phyloP scores from a whole-genome alignment of 2,797 vertebrate genomes.

The Centropyge bicolor region DNA sequence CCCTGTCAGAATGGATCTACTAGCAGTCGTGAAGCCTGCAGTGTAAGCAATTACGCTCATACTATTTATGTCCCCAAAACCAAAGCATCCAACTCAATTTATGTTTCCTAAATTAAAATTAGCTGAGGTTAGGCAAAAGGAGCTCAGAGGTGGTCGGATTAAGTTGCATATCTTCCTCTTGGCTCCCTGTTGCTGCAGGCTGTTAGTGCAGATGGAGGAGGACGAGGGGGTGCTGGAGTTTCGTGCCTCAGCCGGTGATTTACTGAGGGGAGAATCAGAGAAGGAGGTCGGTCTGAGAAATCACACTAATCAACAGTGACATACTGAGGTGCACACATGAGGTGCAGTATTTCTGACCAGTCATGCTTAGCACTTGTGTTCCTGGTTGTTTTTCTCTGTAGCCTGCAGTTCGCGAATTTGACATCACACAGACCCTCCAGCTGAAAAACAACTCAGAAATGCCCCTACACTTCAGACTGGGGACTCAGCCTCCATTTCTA shows the following conservation, averaged over 20 bases:
- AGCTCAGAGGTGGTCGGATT: conserved; percentile 62
- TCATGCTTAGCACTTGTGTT: neutral
- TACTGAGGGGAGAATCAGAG: conserved; percentile 78
- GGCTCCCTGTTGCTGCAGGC: conserved; percentile 79
- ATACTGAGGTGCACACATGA: conserved; percentile 3
- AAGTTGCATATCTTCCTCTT: conserved; percentile 55
- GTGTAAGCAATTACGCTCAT: conserved; percentile 84
- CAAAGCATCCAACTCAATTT: conserved; percentile 53
- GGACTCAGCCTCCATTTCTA: conserved; percentile 87
- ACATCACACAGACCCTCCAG: conserved; percentile 82
- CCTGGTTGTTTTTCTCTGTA: conserved; percentile 48
- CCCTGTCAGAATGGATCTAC: conserved; percentile 86
- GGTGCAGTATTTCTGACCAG: conserved; percentile 7
- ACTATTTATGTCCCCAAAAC: conserved; percentile 55
- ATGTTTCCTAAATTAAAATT: conserved; percentile 66
- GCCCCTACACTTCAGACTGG: conserved; percentile 87
- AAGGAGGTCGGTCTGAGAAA: conserved; percentile 70
- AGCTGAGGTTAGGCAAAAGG: conserved; percentile 57
- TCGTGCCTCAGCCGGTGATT: conserved; percentile 86
- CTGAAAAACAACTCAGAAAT: conserved; percentile 89
- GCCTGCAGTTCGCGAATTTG: conserved; percentile 80
- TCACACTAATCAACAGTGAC: conserved; percentile 30
- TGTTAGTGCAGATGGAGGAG: conserved; percentile 87
- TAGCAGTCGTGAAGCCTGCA: conserved; percentile 83
- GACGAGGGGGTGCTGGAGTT: conserved; percentile 84